These are phyloP conservation scores for Paedocypris micromegethes DNA, from an alignment of 2,797 vertebrate species.

Conservation along the genomic window DNA sequence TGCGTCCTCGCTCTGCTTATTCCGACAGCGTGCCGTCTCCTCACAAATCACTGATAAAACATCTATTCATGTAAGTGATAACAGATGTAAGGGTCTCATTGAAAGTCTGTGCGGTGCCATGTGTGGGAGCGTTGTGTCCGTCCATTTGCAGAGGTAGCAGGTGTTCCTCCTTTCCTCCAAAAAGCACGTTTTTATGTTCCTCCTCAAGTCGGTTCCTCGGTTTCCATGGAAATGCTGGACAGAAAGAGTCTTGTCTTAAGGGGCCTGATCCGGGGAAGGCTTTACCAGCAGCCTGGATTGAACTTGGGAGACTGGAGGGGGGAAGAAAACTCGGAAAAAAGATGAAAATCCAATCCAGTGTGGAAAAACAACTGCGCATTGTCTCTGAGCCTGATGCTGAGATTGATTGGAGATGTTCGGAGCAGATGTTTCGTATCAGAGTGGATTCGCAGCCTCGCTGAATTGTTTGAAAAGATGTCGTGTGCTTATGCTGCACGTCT, in stretches of 20 bases:
- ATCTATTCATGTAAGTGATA: constrained; percentile 42
- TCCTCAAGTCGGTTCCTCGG: constrained; percentile 75
- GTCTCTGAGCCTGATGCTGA: constrained; percentile 49
- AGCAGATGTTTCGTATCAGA: constrained; percentile 42
- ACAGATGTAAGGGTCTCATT: constrained; percentile 47
- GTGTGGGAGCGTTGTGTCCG: constrained; percentile 51
- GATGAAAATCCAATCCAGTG: constrained; percentile 57
- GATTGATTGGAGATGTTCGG: constrained; percentile 42
- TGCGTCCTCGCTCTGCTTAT: constrained; percentile 26
- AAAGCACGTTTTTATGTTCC: constrained; percentile 77
- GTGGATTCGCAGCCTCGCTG: constrained; percentile 12
- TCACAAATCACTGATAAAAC: constrained; percentile 44
- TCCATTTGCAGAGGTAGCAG: constrained; percentile 69
- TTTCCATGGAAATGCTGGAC: constrained; percentile 75
- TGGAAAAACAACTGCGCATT: constrained; percentile 58
- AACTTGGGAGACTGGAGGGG: constrained; percentile 52
- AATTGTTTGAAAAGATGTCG: background rate
- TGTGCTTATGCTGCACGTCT: background rate
- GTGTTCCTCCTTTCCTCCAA: constrained; percentile 74
- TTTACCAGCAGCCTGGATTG: constrained; percentile 52
- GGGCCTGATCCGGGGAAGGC: constrained; percentile 64
- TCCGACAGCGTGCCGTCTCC: constrained; percentile 12
- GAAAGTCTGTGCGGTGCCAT: constrained; percentile 47
- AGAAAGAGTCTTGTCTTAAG: constrained; percentile 79
- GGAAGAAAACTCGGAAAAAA: constrained; percentile 46